A percentile compares a stretch with the other conserved stretches of the same genome.
Conservation (phyloP, 2,797 vertebrate species). For the Sciurus vulgaris region DNA sequence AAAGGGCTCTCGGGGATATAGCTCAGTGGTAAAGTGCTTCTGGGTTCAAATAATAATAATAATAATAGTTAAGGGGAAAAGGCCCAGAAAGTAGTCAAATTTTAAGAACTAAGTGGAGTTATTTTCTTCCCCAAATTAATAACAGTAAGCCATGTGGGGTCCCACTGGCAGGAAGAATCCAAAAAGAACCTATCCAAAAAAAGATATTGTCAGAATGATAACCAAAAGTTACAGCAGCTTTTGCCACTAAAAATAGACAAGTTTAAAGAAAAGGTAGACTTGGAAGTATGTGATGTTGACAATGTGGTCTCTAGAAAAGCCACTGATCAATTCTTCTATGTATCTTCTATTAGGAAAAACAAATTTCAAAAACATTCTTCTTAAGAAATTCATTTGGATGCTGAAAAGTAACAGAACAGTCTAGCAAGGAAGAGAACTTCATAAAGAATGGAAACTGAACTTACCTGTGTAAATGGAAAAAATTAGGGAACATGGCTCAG, state of each 20-base stretch:
- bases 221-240: neutral
- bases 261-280: neutral
- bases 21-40: too few relatives aligned
- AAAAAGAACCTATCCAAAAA: constrained; percentile 17
- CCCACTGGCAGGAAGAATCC: neutral
- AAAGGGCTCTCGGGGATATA: too few relatives aligned
- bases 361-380: neutral
- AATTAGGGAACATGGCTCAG: neutral
- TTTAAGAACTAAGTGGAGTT: constrained; percentile 45
- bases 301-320: neutral
- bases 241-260: constrained; percentile 28
- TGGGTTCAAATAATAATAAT: too few relatives aligned
- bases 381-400: constrained; percentile 9
- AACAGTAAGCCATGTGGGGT: neutral
- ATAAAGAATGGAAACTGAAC: neutral
- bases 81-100: neutral
- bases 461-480: constrained; percentile 37
- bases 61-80: neutral
- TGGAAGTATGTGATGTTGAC: neutral
- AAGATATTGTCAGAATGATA: neutral
- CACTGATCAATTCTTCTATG: neutral
- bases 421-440: neutral
- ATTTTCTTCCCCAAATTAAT: constrained; percentile 32
- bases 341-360: neutral
- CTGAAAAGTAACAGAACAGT: constrained; percentile 10